phyloP scores from a whole-genome alignment of 2,888 invertebrate genomes.

The Drosophila greeni region DNA sequence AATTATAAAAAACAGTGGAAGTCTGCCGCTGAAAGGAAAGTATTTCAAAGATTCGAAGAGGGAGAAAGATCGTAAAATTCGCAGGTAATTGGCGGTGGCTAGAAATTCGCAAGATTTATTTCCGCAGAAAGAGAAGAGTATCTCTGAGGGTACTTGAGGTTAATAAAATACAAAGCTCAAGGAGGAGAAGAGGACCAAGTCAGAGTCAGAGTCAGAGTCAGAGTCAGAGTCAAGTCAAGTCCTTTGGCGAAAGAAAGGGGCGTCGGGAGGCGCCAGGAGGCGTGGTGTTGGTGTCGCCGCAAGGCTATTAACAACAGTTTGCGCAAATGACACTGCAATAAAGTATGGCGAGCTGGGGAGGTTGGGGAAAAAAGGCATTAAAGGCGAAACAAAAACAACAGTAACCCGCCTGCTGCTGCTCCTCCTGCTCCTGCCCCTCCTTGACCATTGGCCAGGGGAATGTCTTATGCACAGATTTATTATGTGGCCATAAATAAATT shows the following conservation, averaged over 20 bases:
- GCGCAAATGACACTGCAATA: slow-evolving; percentile 70
- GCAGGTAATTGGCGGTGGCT: slow-evolving; percentile 7
- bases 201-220: not conserved
- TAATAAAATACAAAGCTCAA: slow-evolving; percentile 6
- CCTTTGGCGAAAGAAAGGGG: slow-evolving; percentile 12
- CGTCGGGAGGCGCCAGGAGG: slow-evolving; percentile 4
- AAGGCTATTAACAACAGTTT: slow-evolving; percentile 71
- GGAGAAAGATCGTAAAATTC: slow-evolving; percentile 2
- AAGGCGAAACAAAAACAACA: slow-evolving; percentile 43
- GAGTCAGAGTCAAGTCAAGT: slow-evolving; percentile 6
- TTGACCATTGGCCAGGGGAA: slow-evolving; percentile 58
- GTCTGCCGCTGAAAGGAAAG: not conserved
- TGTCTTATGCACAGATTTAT: slow-evolving; percentile 75
- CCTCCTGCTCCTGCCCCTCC: not conserved
- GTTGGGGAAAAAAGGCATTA: slow-evolving; percentile 49
- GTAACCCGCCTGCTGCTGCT: not conserved
- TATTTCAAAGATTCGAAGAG: not conserved
- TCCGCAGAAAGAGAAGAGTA: slow-evolving; percentile 10
- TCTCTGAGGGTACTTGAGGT: slow-evolving; percentile 1
- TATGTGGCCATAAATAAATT: slow-evolving; percentile 76
- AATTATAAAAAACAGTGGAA: slow-evolving; percentile 14
- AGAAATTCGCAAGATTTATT: slow-evolving; percentile 1
- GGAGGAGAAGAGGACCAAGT: not conserved
- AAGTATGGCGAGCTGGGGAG: slow-evolving; percentile 47
- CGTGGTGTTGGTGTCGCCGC: slow-evolving; percentile 56